Conservation (phyloP, 64 coral and sea anemone genomes). For the Porites lutea region DNA sequence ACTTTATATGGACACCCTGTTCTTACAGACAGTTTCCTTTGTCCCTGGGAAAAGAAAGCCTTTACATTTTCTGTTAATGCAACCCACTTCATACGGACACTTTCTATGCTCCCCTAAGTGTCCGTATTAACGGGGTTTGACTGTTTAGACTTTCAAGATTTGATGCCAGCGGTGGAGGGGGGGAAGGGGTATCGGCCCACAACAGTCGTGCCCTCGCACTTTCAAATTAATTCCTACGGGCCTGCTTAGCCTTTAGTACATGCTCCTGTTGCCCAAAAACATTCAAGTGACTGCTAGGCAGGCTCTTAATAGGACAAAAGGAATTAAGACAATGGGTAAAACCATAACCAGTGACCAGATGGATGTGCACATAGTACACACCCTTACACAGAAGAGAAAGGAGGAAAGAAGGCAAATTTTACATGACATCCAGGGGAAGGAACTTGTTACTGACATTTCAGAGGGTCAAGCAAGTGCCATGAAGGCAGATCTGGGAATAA, state of each 20-base stretch:
- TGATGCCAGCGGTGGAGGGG: too few species aligned
- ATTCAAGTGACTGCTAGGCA: slow-evolving; percentile 33
- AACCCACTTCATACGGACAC: too few species aligned
- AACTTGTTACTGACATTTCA: slow-evolving; percentile 52
- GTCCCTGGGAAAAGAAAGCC: too few species aligned
- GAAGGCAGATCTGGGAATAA: slow-evolving; percentile 60
- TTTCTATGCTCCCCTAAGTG: too few species aligned
- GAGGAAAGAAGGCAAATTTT: slow-evolving; percentile 24
- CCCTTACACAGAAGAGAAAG: not conserved
- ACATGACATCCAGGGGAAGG: slow-evolving; percentile 33
- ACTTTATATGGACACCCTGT: too few species aligned
- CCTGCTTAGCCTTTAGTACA: slow-evolving; percentile 23
- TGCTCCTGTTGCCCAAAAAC: slow-evolving; percentile 48
- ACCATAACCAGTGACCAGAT: slow-evolving; percentile 40
- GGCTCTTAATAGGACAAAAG: not conserved
- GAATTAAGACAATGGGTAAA: not conserved
- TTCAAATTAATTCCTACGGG: too few species aligned
- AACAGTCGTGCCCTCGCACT: too few species aligned
- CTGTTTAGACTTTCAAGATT: too few species aligned
- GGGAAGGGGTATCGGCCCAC: too few species aligned
- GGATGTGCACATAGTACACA: slow-evolving; percentile 31
- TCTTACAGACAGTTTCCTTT: too few species aligned
- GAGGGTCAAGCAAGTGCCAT: slow-evolving; percentile 54
- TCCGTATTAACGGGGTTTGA: too few species aligned
- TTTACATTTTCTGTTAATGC: too few species aligned